These are phyloP conservation scores for Sphyrna mokarran DNA, from an alignment of 2,113 vertebrate genomes.

Conservation along the genomic window DNA sequence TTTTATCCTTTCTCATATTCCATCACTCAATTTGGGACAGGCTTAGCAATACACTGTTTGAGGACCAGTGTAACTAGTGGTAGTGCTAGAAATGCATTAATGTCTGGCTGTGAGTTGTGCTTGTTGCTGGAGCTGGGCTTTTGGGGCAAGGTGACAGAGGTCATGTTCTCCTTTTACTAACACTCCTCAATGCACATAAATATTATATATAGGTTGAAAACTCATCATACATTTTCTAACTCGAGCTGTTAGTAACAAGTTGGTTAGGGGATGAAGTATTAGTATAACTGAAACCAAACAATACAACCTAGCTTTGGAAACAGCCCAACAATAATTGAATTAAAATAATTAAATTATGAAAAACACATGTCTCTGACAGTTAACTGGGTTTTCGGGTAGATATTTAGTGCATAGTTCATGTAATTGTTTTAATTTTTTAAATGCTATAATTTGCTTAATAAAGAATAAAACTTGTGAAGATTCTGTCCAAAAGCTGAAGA, in stretches of 20 bases:
- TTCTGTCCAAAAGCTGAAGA: background rate
- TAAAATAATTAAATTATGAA: background rate
- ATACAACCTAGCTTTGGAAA: background rate
- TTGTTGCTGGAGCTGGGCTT: no score
- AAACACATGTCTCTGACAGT: background rate
- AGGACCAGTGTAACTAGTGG: no score
- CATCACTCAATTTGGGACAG: no score
- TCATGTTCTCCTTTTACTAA: background rate
- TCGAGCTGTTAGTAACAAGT: background rate
- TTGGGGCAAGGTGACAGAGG: no score
- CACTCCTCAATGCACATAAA: background rate
- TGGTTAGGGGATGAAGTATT: background rate
- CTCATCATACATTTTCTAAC: background rate
- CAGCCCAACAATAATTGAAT: background rate
- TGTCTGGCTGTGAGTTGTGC: no score
- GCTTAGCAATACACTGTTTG: no score
- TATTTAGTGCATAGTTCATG: background rate
- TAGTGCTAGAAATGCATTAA: no score
- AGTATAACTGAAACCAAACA: background rate
- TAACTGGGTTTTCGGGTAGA: background rate
- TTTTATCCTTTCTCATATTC: no score
- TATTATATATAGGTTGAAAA: background rate
- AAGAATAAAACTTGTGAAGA: background rate
- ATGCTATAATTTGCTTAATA: background rate
- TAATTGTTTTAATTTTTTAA: background rate